These are phyloP conservation scores for Pristionchus mayeri DNA, from an alignment of 2,888 invertebrate species.

Conservation along the genomic window DNA sequence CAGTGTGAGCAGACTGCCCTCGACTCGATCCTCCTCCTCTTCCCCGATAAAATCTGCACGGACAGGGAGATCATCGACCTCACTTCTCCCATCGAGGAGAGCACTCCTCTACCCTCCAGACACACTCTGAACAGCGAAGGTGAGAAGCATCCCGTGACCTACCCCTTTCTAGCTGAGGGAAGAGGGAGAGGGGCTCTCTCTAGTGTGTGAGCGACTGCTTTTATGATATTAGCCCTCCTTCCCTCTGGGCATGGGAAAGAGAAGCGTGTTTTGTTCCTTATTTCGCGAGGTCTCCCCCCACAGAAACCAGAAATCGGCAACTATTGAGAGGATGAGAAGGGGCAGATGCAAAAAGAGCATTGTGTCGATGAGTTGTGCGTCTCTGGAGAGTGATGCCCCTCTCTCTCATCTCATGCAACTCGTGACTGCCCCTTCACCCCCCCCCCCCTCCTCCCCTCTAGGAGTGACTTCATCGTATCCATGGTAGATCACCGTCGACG, in stretches of 20 bases:
- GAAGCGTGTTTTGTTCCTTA: too few relatives aligned
- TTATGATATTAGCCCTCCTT: too few relatives aligned
- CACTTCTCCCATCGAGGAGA: conserved; percentile 35
- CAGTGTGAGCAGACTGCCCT: conserved; percentile 3
- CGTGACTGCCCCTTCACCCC: not conserved
- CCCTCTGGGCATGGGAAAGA: too few relatives aligned
- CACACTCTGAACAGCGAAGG: not conserved
- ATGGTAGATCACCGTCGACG: conserved; percentile 40
- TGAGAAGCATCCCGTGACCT: not conserved
- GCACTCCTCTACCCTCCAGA: conserved; percentile 3
- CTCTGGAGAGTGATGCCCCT: not conserved
- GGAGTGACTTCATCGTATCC: not conserved
- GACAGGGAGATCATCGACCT: conserved; percentile 41
- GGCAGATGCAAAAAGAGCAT: not conserved
- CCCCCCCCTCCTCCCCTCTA: not conserved
- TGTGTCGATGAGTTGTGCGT: too few relatives aligned
- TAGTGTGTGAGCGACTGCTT: too few relatives aligned
- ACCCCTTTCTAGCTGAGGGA: too few relatives aligned
- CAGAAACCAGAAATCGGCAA: too few relatives aligned
- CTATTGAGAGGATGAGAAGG: not conserved
- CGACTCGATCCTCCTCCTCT: conserved; percentile 45
- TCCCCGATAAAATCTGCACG: conserved; percentile 31
- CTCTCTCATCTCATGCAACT: not conserved
- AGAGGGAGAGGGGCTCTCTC: too few relatives aligned
- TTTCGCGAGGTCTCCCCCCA: too few relatives aligned